Evolutionary conservation across 1,140 invertebrate genomes (phyloP).

Genomic region (Sarcophaga peregrina): DNA sequence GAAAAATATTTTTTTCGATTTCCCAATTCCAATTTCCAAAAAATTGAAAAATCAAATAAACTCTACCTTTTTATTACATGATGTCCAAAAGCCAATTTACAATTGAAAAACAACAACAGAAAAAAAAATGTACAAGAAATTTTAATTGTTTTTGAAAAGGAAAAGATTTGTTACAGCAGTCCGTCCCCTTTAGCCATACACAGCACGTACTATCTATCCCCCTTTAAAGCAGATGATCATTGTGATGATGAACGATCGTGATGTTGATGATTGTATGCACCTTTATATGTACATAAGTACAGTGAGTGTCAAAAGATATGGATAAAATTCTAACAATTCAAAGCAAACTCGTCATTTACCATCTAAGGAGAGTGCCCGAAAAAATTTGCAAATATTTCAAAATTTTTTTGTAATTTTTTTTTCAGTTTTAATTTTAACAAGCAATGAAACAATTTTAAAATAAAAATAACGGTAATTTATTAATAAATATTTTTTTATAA

Average conservation of each 20-base stretch:
- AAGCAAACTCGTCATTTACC: too few relatives aligned
- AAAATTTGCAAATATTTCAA: too few relatives aligned
- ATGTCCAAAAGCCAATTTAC: constrained; percentile 7
- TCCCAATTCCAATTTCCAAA: background rate
- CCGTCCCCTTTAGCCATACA: constrained; percentile 21
- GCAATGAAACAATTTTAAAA: too few relatives aligned
- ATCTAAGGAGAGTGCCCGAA: too few relatives aligned
- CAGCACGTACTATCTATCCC: constrained; percentile 36
- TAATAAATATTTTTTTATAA: too few relatives aligned
- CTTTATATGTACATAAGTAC: background rate
- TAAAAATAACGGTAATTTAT: too few relatives aligned
- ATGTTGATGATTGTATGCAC: background rate
- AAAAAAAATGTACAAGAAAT: too few relatives aligned
- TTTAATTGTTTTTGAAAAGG: background rate
- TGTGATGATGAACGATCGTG: background rate
- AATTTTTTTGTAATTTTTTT: too few relatives aligned
- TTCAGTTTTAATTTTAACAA: too few relatives aligned
- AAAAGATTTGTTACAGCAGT: background rate
- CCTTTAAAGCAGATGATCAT: constrained; percentile 32
- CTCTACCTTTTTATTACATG: constrained; percentile 14
- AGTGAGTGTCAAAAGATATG: too few relatives aligned
- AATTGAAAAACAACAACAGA: constrained; percentile 24
- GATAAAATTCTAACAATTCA: too few relatives aligned
- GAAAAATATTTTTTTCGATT: constrained; percentile 13
- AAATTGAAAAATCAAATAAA: background rate